Base-by-base conservation (phyloP, 1,140 invertebrate genomes). In the Dryas iulia region DNA sequence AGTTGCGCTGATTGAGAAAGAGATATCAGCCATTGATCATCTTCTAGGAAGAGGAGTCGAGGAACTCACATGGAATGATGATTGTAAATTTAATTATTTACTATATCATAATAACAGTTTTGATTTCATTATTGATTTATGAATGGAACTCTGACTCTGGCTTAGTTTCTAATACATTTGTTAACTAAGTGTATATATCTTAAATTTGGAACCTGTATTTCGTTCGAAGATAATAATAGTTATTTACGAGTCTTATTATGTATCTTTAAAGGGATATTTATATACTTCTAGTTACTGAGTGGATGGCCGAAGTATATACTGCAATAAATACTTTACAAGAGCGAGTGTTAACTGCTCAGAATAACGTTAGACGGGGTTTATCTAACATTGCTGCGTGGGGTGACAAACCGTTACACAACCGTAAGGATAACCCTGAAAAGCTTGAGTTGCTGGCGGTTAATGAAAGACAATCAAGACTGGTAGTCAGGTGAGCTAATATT, bases 341-440 rank as follows among this genome's bases (percentile, higher is more conserved):
- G 39, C 85, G 95, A 39, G 94, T 97, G 1, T 87, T 94, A 64
- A 93, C 94, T 52, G 93, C 95, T 4, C 96, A 96, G 84, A 90
- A 93, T 33, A 94, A 94, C 70, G 94, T 76, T 93, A 95, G 86
- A 79, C 93, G 69, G 84, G 87, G 94, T 0, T 75, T 93, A 14
- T 89, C 91, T 11, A 86, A 94, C 1, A 95, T 97, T 65, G 93
- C 94, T 8, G 83, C 88, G 0, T 97, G 96, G 96, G 94, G 94
- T 2, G 93, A 94, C 74, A 74, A 90, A 23, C 95, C 96, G 14
- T 83, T 97, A 21, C 95, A 96, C 82, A 94, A 95, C 63, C 82
- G 91, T 30, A 88, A 86, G 35, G 77, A 81, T 2, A 92, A 92
- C 56, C 80, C 76, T 1, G 84, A 89, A 10, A 92, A 86, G 54